Percentiles rank a stretch among this genome's conserved stretches.
phyloP scores from a whole-genome alignment of 2,113 vertebrate species.

The Fregetta grallaria region DNA sequence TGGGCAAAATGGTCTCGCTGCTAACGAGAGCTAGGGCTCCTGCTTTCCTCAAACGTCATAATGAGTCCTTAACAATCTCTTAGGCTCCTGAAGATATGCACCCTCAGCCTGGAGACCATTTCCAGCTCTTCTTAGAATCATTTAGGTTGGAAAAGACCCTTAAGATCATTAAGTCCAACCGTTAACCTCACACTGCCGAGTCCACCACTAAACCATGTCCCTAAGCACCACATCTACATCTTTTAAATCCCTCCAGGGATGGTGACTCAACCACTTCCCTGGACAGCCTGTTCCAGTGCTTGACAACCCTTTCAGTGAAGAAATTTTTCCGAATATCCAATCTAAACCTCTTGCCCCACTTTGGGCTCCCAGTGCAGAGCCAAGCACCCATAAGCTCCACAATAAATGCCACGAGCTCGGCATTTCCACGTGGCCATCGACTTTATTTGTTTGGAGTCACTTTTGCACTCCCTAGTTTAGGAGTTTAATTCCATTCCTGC shows the following conservation, averaged over 20 bases:
- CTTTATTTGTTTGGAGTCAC: background rate
- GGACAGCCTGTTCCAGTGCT: background rate
- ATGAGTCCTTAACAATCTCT: background rate
- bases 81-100: background rate
- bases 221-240: rapidly evolving
- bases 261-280: background rate
- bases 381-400: rapidly evolving
- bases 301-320: background rate
- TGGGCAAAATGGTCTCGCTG: background rate
- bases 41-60: background rate
- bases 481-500: background rate
- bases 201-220: background rate
- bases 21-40: background rate
- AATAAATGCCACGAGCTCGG: background rate
- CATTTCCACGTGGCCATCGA: background rate
- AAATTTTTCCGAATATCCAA: background rate
- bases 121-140: background rate
- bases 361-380: rapidly evolving
- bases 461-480: background rate
- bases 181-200: rapidly evolving
- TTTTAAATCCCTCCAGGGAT: background rate
- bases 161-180: background rate
- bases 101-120: background rate
- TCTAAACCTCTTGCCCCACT: background rate
- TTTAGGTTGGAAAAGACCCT: background rate